phyloP scores from a whole-genome alignment of 2,113 vertebrate species.

The Hipposideros armiger region DNA sequence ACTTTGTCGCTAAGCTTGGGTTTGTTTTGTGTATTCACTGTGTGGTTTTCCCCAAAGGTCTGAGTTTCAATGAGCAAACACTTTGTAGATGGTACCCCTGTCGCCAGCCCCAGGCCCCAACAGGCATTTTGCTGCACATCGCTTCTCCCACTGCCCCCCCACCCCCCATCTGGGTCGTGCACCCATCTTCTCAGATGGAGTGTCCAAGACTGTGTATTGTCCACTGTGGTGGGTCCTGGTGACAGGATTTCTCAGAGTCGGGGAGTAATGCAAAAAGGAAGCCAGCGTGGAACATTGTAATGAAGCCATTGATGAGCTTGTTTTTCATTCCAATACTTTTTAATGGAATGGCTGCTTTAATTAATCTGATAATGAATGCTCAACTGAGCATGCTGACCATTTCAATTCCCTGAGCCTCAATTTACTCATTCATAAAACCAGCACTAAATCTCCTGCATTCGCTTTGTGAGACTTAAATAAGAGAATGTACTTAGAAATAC shows the following conservation, averaged over 20 bases:
- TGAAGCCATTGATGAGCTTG: not conserved
- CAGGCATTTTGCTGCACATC: too few relatives aligned
- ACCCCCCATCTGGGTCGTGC: not conserved
- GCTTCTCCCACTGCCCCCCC: not conserved
- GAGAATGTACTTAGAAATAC: not conserved
- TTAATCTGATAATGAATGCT: not conserved
- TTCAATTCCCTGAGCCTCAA: not conserved
- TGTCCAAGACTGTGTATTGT: not conserved
- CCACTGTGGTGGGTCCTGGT: not conserved
- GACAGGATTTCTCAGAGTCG: not conserved
- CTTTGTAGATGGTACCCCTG: too few relatives aligned
- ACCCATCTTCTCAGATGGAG: not conserved
- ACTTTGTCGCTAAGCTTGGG: not conserved
- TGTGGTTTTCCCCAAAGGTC: not conserved
- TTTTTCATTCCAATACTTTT: not conserved
- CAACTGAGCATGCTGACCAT: not conserved
- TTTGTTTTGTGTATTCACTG: not conserved
- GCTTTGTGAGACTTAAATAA: conserved; percentile 17
- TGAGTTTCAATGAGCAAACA: not conserved
- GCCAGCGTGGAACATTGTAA: not conserved
- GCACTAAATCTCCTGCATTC: not conserved
- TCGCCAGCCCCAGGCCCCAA: fast-evolving
- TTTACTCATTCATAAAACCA: not conserved
- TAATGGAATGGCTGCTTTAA: not conserved
- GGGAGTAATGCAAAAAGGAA: not conserved